phyloP scores from a whole-genome alignment of 2,888 invertebrate genomes.

The Priocnemis perturbator region DNA sequence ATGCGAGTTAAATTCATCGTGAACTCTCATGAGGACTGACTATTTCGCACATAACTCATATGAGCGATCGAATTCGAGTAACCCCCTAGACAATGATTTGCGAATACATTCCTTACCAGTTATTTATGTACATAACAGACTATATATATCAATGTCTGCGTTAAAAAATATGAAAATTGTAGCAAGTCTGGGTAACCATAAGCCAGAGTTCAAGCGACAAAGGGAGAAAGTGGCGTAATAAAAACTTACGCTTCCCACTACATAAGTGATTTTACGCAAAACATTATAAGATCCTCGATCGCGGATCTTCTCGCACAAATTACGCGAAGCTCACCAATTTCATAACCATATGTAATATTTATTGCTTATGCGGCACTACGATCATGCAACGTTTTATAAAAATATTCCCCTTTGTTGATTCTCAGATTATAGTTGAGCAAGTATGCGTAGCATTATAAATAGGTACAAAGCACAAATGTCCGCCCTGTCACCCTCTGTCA shows the following conservation, averaged over 20 bases:
- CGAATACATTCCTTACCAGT: conserved; percentile 41
- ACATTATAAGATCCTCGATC: neutral
- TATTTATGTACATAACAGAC: conserved; percentile 59
- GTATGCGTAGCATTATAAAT: conserved; percentile 33
- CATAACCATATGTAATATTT: conserved; percentile 37
- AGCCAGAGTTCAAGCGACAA: conserved; percentile 53
- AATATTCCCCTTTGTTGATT: conserved; percentile 52
- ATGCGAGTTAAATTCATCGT: conserved; percentile 19
- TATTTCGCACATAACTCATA: conserved; percentile 31
- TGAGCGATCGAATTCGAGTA: conserved; percentile 37
- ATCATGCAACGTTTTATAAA: conserved; percentile 55
- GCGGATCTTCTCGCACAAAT: conserved; percentile 25
- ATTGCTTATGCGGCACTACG: conserved; percentile 47
- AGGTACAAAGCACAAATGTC: conserved; percentile 31
- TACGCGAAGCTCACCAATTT: conserved; percentile 45
- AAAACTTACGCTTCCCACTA: conserved; percentile 29
- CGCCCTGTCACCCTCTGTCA: conserved; percentile 42
- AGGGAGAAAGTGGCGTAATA: conserved; percentile 43
- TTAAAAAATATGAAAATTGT: conserved; percentile 56
- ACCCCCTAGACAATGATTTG: conserved; percentile 36
- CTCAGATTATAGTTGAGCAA: conserved; percentile 49
- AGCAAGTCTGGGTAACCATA: conserved; percentile 34
- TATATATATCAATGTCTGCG: conserved; percentile 52
- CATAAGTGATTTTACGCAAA: conserved; percentile 46
- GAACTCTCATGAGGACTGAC: conserved; percentile 27